A percentile compares a stretch with the other conserved stretches of the same genome.
Evolutionary conservation across 2,888 invertebrate genomes (phyloP).

Genomic region (Trichogramma evanescens): DNA sequence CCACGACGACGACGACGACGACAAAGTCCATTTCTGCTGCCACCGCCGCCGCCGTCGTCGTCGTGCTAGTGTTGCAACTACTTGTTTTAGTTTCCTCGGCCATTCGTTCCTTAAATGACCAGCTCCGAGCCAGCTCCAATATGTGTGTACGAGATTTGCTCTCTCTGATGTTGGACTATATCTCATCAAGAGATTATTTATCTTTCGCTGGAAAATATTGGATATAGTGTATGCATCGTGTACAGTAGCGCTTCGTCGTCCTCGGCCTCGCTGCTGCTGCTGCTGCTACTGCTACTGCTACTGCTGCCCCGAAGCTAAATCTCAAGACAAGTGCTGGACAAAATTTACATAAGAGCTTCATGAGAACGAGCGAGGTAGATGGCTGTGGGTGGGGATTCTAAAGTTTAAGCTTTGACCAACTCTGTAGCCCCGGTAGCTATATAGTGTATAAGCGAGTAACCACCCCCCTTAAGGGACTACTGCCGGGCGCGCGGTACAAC

Average conservation of each 20-base stretch:
- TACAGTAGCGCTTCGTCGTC: background rate
- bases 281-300: background rate
- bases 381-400: background rate
- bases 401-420: too few relatives aligned
- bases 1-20: background rate
- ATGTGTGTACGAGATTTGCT: background rate
- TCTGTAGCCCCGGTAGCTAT: too few relatives aligned
- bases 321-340: constrained; percentile 8
- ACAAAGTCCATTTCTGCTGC: background rate
- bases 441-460: too few relatives aligned
- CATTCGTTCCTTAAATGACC: background rate
- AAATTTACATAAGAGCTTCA: constrained; percentile 18
- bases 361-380: constrained; percentile 9
- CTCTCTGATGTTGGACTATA: background rate
- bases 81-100: too few relatives aligned
- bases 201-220: too few relatives aligned
- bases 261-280: background rate
- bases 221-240: too few relatives aligned
- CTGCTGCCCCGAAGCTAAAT: constrained; percentile 1
- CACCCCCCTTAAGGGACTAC: too few relatives aligned
- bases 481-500: too few relatives aligned
- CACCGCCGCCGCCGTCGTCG: too few relatives aligned
- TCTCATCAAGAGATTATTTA: too few relatives aligned
- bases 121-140: background rate
- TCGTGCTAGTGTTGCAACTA: too few relatives aligned